phyloP scores from a whole-genome alignment of 1,140 invertebrate genomes.

The Delia radicum region DNA sequence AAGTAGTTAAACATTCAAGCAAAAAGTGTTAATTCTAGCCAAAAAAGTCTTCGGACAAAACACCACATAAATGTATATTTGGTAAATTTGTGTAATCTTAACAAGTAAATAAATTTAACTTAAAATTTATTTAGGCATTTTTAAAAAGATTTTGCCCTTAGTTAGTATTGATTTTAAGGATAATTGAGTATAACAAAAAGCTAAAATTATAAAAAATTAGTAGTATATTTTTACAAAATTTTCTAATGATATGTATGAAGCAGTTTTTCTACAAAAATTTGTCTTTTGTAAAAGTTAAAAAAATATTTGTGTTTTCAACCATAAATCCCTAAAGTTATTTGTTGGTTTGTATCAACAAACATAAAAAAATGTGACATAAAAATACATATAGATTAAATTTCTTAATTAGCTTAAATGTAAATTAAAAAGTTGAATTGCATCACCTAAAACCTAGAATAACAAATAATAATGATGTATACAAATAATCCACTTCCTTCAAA shows the following conservation, averaged over 20 bases:
- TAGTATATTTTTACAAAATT: too few species aligned
- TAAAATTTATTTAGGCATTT: too few species aligned
- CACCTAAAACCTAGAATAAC: not conserved
- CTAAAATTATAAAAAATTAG: too few species aligned
- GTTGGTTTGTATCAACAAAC: not conserved
- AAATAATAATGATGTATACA: not conserved
- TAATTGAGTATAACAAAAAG: too few species aligned
- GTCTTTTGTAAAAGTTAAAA: not conserved
- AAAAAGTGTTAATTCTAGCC: too few species aligned
- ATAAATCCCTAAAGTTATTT: constrained; percentile 11
- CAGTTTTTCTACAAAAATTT: not conserved
- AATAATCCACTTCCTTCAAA: not conserved
- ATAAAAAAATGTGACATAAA: not conserved
- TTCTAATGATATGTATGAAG: not conserved
- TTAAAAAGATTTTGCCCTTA: too few species aligned
- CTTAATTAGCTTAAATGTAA: not conserved
- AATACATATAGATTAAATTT: not conserved
- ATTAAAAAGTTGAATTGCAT: not conserved
- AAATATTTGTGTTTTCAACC: not conserved
- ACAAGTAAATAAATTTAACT: too few species aligned
- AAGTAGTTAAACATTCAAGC: too few species aligned
- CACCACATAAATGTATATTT: too few species aligned
- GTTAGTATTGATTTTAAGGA: too few species aligned
- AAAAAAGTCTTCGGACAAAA: too few species aligned
- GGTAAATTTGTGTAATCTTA: too few species aligned